phyloP scores from a whole-genome alignment of 2,797 vertebrate species.

The Sebastes wilsoni region DNA sequence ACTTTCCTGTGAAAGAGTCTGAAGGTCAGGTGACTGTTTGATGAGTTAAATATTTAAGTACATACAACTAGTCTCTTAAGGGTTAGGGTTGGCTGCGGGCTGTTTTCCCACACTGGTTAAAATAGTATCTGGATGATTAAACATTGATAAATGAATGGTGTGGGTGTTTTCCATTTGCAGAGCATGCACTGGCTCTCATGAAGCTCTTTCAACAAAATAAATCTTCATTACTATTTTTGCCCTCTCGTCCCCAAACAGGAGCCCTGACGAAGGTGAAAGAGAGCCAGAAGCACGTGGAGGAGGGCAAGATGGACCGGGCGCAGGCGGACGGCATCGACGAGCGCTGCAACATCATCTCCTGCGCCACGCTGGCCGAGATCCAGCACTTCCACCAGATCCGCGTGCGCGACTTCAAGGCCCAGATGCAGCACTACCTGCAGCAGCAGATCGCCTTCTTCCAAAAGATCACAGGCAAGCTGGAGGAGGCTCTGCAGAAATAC shows the following conservation, averaged over 20 bases:
- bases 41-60: background rate
- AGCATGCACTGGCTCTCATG: background rate
- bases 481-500: slow-evolving; percentile 95
- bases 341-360: slow-evolving; percentile 98
- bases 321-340: slow-evolving; percentile 93
- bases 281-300: slow-evolving; percentile 96
- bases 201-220: background rate
- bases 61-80: background rate
- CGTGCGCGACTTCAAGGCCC: slow-evolving; percentile 94
- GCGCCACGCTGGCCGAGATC: slow-evolving; percentile 95
- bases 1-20: background rate
- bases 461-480: slow-evolving; percentile 94
- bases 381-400: slow-evolving; percentile 97
- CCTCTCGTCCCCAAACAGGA: slow-evolving; percentile 78
- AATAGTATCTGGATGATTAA: background rate
- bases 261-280: slow-evolving; percentile 98
- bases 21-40: background rate
- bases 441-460: slow-evolving; percentile 97
- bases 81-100: background rate
- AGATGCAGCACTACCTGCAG: slow-evolving; percentile 97
- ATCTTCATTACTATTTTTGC: background rate
- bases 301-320: slow-evolving; percentile 94
- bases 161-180: background rate
- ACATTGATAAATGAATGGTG: background rate
- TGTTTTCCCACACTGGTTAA: background rate